Percentiles rank a stretch among this genome's conserved stretches.
These are phyloP conservation scores for Plebejus anna DNA, from an alignment of 2,888 invertebrate genomes.

Conservation along the genomic window DNA sequence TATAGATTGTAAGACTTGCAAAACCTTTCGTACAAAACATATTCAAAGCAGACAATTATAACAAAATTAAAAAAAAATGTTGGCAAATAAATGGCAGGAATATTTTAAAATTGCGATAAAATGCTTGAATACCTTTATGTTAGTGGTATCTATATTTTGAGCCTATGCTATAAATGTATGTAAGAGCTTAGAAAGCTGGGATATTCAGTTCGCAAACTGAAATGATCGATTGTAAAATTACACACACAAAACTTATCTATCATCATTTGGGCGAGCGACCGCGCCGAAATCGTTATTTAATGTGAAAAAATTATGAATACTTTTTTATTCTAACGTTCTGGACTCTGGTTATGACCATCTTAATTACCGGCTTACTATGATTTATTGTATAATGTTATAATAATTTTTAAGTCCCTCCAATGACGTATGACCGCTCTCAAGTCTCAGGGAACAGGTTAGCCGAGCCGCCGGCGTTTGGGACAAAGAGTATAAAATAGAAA, in stretches of 20 bases:
- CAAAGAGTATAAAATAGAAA: slow-evolving; percentile 27
- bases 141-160: too few relatives aligned
- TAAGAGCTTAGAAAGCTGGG: slow-evolving; percentile 20
- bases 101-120: too few relatives aligned
- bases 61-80: too few relatives aligned
- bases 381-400: slow-evolving; percentile 76
- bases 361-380: slow-evolving; percentile 79
- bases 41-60: too few relatives aligned
- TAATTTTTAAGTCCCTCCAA: slow-evolving; percentile 69
- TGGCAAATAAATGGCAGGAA: too few relatives aligned
- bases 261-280: slow-evolving; percentile 58
- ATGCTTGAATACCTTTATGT: too few relatives aligned
- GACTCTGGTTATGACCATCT: slow-evolving; percentile 69
- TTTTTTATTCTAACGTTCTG: slow-evolving; percentile 64
- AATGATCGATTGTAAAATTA: slow-evolving; percentile 38
- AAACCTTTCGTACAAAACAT: too few relatives aligned
- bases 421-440: slow-evolving; percentile 69
- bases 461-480: slow-evolving; percentile 65
- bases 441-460: slow-evolving; percentile 61
- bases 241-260: slow-evolving; percentile 51
- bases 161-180: too few relatives aligned
- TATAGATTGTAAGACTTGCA: too few relatives aligned
- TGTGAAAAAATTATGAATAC: slow-evolving; percentile 74
- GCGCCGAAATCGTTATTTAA: slow-evolving; percentile 71
- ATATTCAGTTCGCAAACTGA: slow-evolving; percentile 33